phyloP scores from a whole-genome alignment of 2,113 vertebrate genomes.

The Albula goreensis region DNA sequence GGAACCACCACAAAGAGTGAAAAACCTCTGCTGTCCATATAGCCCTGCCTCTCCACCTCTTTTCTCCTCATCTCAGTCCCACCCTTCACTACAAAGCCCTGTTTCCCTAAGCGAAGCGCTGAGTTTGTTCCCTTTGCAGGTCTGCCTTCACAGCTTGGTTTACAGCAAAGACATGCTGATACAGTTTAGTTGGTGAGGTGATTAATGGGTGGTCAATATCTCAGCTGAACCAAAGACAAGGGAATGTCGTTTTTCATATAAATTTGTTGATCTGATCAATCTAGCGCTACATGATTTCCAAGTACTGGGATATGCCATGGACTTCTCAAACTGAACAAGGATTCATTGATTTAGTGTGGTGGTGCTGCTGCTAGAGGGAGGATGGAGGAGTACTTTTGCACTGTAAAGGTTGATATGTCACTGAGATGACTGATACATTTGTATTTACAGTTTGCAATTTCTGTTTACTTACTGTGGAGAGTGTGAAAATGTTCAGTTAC shows the following conservation, averaged over 20 bases:
- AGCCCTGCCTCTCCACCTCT: not conserved
- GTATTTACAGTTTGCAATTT: not conserved
- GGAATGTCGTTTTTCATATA: not conserved
- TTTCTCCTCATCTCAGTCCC: too few species aligned
- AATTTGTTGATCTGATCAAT: not conserved
- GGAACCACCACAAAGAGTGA: constrained; percentile 45
- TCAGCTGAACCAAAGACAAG: constrained; percentile 25
- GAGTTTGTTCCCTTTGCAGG: too few species aligned
- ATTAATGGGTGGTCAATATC: constrained; percentile 54
- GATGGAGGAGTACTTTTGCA: constrained; percentile 24
- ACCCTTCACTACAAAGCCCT: too few species aligned
- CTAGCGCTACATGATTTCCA: not conserved
- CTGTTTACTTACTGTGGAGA: not conserved
- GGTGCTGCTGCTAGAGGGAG: constrained; percentile 35
- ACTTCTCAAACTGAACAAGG: constrained; percentile 44
- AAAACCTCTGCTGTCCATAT: not conserved
- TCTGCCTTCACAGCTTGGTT: too few species aligned
- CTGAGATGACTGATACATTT: not conserved
- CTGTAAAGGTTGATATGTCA: not conserved
- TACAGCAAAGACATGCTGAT: too few species aligned
- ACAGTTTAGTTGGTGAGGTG: constrained; percentile 28
- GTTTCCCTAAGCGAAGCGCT: too few species aligned
- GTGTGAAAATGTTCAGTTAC: not conserved
- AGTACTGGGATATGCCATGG: constrained; percentile 31
- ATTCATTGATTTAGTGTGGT: constrained; percentile 43